Base-by-base conservation (phyloP, 2,888 invertebrate genomes). In the Lutraria lutraria region DNA sequence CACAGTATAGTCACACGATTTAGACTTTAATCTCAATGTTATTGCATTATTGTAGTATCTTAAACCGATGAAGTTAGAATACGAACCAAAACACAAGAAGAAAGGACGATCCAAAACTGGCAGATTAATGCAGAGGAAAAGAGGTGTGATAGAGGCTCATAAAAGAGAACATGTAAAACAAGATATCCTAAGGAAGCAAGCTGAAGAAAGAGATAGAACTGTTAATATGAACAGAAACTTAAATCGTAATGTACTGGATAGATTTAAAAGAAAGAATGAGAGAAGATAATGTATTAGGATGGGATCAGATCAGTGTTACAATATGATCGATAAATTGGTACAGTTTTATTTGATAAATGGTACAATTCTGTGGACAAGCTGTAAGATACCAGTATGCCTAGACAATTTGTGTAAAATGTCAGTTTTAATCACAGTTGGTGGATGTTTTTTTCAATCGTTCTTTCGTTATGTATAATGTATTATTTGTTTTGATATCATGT, bases 51-150 rank as follows among this genome's bases (percentile, higher is more conserved):
- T 94, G 16, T 96, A 98, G 98, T 97, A 97, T 96, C 95, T 98
- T 52, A 98, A 98, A 96, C 98, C 98, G 25, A 98, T 98, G 83
- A 97, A 98, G 93, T 97, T 98, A 83, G 98, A 98, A 94, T 98
- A 98, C 92, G 98, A 98, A 89, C 98, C 98, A 81, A 97, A 97
- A 93, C 98, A 98, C 96, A 98, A 98, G 87, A 98, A 98, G 96
- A 98, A 98, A 90, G 96, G 96, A 8, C 91, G 90, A 25, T 96
- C 96, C 90, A 95, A 95, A 87, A 93, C 95, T n/a, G 91, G 91
- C 19, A 95, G 94, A 85, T 79, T 94, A 13, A 94, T 95, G 83
- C 90, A 95, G 85, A 90, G 96, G 76, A 96, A 96, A 89, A 94
- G 94, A 87, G 96, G 95, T 21, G 94, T 96, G 25, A 89, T 92